Evolutionary conservation across 1,140 invertebrate genomes (phyloP), one percentile per base, ranked within the genome.

Genomic region (Sarcophaga peregrina): DNA sequence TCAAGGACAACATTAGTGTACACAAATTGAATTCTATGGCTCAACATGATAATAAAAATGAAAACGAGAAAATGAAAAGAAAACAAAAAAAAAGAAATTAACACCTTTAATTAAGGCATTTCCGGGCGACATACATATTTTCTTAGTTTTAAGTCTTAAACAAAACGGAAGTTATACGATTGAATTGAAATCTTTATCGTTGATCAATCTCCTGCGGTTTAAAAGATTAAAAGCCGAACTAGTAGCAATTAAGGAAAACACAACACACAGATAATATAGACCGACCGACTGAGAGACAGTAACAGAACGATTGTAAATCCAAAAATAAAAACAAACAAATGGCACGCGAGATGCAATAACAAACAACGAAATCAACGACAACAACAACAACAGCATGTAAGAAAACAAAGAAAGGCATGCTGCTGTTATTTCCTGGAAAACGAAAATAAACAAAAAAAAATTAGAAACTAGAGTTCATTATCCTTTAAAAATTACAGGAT

Each of bases 81-180:
- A 37, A 37, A 37, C 1, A 37, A 4, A 13, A 37, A 37, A 37
- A 37, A 4, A 13, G 17, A 68, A 68, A 68, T 68, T 68, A 68
- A 68, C 62, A 68, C 62, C 62, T 68, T 68, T 68, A 68, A 68
- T 68, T 68, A 20, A 20, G n/a, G 62, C 62, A 68, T 68, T 68
- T 68, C 17, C 62, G 17, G 17, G 10, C 54, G n/a, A 15, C 17
- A 68, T 37, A 15, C 17, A 68, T 37, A 37, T 37, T 37, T 37
- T 4, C 25, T 37, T 2, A 37, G 25, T 37, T 4, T 37, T 37
- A 37, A 37, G 25, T 37, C 25, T 37, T 37, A 37, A 37, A 4
- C 25, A 37, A 37, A 37, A 37, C 25, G 25, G 25, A 37, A 37
- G 25, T 37, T 37, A 37, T 37, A 37, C 25, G 25, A 37, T n/a